Evolutionary conservation across 2,797 vertebrate genomes (phyloP), one percentile per base, ranked within the genome.

Genomic region (Xenops minutus): DNA sequence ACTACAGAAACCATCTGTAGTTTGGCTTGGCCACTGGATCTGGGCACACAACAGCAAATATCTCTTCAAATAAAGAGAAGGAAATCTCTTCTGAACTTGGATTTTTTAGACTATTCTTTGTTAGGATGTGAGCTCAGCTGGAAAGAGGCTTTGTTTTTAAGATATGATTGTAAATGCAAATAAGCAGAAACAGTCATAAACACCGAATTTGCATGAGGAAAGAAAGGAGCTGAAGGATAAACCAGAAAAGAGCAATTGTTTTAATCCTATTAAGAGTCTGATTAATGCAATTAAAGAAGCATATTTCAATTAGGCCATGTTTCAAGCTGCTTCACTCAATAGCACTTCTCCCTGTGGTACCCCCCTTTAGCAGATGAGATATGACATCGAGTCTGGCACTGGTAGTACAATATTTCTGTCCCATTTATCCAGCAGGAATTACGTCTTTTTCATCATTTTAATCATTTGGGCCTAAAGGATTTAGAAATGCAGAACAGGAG

Each of bases 181-280:
- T 34, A 51, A 84, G 75, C 7, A 82, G 48, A 74, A 89, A 64
- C 34, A 77, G 49, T 51, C 14, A 15, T 11, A 89, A 88, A 84
- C n/a, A 89, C 2, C 20, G 61, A 68, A 79, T 73, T 85, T 68
- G 13, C 3, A 0, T 4, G 9, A 64, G 17, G 43, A 81, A 82
- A 90, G 34, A 69, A 85, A 67, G 48, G 56, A 91, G 19, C n/a
- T 83, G 48, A 51, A 58, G 81, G 68, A 92, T 44, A 62, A 82
- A 91, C 72, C 39, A 89, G 78, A 88, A 82, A 86, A 41, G 9
- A 92, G 16, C 6, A 55, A 91, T 88, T 93, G 58, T 54, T 77
- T 91, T 81, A 95, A 95, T 96, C 95, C 84, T 92, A 86, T 94
- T 94, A 95, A 76, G 19, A 69, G 10, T 23, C 19, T 79, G 61